Evolutionary conservation across 2,113 vertebrate species (phyloP).

Genomic region (Silurus meridionalis): DNA sequence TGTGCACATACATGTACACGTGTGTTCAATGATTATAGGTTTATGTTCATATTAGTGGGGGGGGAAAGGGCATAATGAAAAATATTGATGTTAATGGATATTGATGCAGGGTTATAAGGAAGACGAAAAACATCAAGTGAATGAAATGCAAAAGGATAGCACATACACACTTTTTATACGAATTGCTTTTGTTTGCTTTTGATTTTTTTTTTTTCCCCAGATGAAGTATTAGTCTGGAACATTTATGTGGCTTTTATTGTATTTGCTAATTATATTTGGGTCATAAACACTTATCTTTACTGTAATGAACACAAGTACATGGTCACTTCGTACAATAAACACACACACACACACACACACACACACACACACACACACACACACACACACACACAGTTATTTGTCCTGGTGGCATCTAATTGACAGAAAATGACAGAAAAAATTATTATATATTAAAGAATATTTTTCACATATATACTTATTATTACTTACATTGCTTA

Average conservation of each 20-base stretch:
- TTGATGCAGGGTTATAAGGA: constrained; percentile 7
- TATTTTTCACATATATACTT: too few species aligned
- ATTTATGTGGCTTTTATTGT: constrained; percentile 15
- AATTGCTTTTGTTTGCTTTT: neutral
- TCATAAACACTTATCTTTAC: neutral
- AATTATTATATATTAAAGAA: neutral
- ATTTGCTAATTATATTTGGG: constrained; percentile 1
- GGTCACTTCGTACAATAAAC: neutral
- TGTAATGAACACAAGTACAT: constrained; percentile 20
- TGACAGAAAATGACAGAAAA: neutral
- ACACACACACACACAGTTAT: constrained; percentile 6
- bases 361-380: neutral
- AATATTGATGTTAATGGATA: neutral
- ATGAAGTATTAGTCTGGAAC: constrained; percentile 8
- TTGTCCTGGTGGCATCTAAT: constrained; percentile 25
- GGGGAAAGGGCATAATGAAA: neutral
- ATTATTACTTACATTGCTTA: too few species aligned
- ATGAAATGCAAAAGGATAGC: neutral
- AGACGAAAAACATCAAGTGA: neutral
- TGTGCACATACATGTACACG: neutral
- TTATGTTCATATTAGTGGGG: neutral
- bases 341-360: neutral
- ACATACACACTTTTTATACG: neutral
- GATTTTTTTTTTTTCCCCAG: neutral
- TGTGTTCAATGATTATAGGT: neutral